These are phyloP conservation scores for Plagodis dolabraria DNA, from an alignment of 2,888 invertebrate species.

Conservation along the genomic window DNA sequence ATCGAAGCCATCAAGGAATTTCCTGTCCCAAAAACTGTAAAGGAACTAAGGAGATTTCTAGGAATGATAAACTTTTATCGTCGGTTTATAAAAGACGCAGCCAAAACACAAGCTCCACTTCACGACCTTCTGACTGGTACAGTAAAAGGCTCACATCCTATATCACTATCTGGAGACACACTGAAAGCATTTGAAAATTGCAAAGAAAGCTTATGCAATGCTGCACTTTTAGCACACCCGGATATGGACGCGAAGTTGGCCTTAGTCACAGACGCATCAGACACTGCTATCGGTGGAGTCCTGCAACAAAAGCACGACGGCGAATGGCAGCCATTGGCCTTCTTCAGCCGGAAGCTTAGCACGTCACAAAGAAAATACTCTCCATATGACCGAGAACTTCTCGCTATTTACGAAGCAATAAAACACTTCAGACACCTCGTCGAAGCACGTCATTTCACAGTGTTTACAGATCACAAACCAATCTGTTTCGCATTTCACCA, in stretches of 20 bases:
- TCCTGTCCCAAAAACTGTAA: too few species aligned
- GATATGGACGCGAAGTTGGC: background rate
- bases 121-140: background rate
- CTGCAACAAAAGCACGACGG: background rate
- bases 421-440: slow-evolving; percentile 1
- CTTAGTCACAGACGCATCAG: background rate
- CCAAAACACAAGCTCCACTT: slow-evolving; percentile 7
- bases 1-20: too few species aligned
- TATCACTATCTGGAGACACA: background rate
- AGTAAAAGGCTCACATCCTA: background rate
- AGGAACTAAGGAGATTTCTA: too few species aligned
- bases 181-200: background rate
- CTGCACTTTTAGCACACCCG: background rate
- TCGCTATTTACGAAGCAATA: slow-evolving; percentile 7
- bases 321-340: background rate
- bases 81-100: too few species aligned
- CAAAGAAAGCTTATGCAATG: background rate
- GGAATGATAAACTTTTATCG: too few species aligned
- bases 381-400: background rate
- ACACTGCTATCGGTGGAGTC: background rate
- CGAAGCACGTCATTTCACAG: slow-evolving; percentile 4
- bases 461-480: slow-evolving; percentile 48
- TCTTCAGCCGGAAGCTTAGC: background rate
- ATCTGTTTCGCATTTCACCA: slow-evolving; percentile 50
- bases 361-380: background rate